Base-by-base conservation (phyloP, 2,888 invertebrate genomes). In the Brachyptera risi region DNA sequence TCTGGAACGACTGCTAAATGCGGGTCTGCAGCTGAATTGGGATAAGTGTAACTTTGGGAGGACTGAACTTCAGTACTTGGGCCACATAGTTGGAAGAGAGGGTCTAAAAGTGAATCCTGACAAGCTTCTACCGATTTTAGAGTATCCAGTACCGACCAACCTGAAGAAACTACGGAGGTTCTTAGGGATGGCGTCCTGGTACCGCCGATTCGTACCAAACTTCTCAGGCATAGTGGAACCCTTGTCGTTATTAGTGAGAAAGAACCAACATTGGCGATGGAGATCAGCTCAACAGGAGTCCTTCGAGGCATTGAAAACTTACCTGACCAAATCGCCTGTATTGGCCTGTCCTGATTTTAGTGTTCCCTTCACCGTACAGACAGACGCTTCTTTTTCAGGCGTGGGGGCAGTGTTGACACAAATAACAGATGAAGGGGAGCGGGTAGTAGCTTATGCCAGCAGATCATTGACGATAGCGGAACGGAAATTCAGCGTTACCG, bases 121-220 rank as follows among this genome's bases (percentile, higher is more conserved):
- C 1, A 73, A 74, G 66, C 65, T 73, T 0, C 59, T 67, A 5
- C 72, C 70, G 0, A 72, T 73, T 15, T 19, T 67, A 13, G 64
- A 69, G 3, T 61, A 68, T 54, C 65, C 68, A 11, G 59, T n/a
- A 44, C 72, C 70, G 3, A 60, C 59, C 21, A 66, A 70, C 57
- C 62, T 67, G 0, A 60, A 62, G 24, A 65, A 69, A 62, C 58
- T 71, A 0, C 65, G 65, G 38, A 67, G 71, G 1, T 73, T 72
- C 63, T 40, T 69, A 1, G 73, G 73, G 0, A 67, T 72, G 60
- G 63, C 73, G 0, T 73, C 74, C 66, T 75, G 72, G 66, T 75
- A 74, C 63, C 67, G 70, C 4, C 68, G 68, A 56, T 76, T 75
- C 67, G 64, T 73, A 0, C 66, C 68, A 13, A 67, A 69, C 19